Evolutionary conservation across 2,888 invertebrate genomes (phyloP).

Genomic region (Ischnus inquisitorius): DNA sequence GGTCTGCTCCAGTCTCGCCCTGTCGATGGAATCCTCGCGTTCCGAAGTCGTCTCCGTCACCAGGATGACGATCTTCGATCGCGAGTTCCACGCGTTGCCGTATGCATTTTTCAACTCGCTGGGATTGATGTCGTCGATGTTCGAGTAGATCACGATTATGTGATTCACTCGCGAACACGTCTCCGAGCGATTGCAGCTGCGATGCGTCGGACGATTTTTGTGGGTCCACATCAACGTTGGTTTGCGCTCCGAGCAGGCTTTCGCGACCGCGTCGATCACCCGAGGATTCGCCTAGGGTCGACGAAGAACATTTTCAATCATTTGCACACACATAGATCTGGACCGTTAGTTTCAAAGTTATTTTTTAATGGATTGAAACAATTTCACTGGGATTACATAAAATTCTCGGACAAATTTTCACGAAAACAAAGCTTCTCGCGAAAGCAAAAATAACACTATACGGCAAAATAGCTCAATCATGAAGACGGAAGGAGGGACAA

Average conservation of each 20-base stretch:
- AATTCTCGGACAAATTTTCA: too few relatives aligned
- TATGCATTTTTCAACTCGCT: conserved; percentile 23
- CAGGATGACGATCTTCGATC: conserved; percentile 53
- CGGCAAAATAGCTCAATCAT: too few relatives aligned
- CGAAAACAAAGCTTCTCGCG: too few relatives aligned
- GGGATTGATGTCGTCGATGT: conserved; percentile 49
- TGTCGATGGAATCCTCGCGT: background rate
- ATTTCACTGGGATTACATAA: too few relatives aligned
- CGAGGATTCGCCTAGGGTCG: conserved; percentile 33
- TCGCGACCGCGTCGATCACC: conserved; percentile 22
- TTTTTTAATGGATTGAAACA: too few relatives aligned
- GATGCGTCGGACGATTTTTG: background rate
- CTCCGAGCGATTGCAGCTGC: background rate
- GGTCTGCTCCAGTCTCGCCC: background rate
- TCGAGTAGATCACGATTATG: conserved; percentile 49
- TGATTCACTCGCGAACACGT: conserved; percentile 13
- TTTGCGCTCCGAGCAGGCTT: conserved; percentile 21
- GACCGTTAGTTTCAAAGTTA: too few relatives aligned
- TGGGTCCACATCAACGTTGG: conserved; percentile 14
- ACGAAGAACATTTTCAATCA: background rate
- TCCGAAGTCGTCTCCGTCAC: background rate
- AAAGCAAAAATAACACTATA: too few relatives aligned
- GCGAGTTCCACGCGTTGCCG: conserved; percentile 51
- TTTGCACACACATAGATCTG: too few relatives aligned
- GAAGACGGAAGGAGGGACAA: too few relatives aligned